phyloP scores from a whole-genome alignment of 2,113 vertebrate species.

The Xiphophorus maculatus region DNA sequence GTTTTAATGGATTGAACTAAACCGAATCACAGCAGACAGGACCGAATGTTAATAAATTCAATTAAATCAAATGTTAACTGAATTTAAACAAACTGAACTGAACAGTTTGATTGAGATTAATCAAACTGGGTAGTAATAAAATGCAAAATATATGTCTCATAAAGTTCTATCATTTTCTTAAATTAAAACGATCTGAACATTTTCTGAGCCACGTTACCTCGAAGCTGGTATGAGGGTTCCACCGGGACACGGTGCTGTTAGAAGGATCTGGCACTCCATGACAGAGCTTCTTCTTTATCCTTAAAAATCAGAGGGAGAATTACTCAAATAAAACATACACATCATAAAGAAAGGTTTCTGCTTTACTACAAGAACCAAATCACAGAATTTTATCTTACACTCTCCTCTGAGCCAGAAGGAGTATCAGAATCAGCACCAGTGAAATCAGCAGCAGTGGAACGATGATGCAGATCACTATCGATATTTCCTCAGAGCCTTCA shows the following conservation, averaged over 20 bases:
- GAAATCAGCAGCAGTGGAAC: conserved; percentile 24
- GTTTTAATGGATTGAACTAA: neutral
- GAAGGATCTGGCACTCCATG: conserved; percentile 72
- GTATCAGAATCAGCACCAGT: conserved; percentile 39
- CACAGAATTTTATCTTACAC: conserved; percentile 30
- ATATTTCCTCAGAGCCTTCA: conserved; percentile 50
- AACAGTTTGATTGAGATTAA: too few relatives aligned
- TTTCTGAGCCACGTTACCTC: conserved; percentile 43
- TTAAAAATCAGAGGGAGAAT: conserved; percentile 3
- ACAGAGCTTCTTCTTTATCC: conserved; percentile 63
- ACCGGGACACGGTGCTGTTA: conserved; percentile 72
- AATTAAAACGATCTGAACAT: neutral
- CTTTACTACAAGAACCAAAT: too few relatives aligned
- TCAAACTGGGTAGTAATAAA: too few relatives aligned
- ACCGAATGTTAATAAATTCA: neutral
- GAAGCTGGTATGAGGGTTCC: conserved; percentile 52
- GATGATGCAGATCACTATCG: neutral
- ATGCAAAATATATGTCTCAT: too few relatives aligned
- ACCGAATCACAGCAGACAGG: neutral
- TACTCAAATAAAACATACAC: neutral
- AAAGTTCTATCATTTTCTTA: neutral
- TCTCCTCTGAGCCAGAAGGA: conserved; percentile 24
- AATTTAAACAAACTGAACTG: too few relatives aligned
- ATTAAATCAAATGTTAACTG: too few relatives aligned
- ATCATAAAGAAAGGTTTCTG: too few relatives aligned